Evolutionary conservation across 2,888 invertebrate species (phyloP).

Genomic region (Liodrosophila aerea): DNA sequence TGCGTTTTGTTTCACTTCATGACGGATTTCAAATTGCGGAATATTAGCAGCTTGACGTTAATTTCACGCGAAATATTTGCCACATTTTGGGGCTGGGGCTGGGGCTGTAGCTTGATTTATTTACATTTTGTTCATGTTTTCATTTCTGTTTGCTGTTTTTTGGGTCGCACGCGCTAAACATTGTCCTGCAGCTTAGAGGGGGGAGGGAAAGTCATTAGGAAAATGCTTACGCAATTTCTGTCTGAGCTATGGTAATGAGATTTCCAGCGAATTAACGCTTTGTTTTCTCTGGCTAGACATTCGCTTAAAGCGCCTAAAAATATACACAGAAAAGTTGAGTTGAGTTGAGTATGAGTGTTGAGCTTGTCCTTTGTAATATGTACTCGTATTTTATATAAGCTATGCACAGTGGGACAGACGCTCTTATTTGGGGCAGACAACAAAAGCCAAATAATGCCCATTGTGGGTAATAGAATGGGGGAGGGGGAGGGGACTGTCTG

Average conservation of each 20-base stretch:
- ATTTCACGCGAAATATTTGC: constrained; percentile 47
- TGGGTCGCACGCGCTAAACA: constrained; percentile 41
- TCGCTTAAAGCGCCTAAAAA: constrained; percentile 19
- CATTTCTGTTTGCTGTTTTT: constrained; percentile 11
- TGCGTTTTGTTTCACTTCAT: constrained; percentile 9
- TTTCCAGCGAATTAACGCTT: constrained; percentile 14
- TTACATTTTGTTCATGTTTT: constrained; percentile 15
- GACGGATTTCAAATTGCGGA: constrained; percentile 18
- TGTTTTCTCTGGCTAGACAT: constrained; percentile 42
- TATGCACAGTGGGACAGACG: background rate
- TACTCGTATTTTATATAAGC: too few relatives aligned
- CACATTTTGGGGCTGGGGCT: too few relatives aligned
- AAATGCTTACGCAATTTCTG: constrained; percentile 47
- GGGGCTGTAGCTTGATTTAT: constrained; percentile 10
- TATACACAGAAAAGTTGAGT: constrained; percentile 12
- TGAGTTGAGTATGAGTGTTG: too few relatives aligned
- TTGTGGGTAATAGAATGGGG: too few relatives aligned
- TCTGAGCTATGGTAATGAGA: constrained; percentile 34
- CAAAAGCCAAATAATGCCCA: constrained; percentile 16
- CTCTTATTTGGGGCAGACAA: constrained; percentile 8
- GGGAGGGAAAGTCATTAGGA: constrained; percentile 7
- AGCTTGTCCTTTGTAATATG: too few relatives aligned
- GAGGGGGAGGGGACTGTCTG: too few relatives aligned
- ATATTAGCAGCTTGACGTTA: constrained; percentile 46
- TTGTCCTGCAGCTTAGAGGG: constrained; percentile 9